Base-by-base conservation (phyloP, 2,113 vertebrate genomes). In the Sprattus sprattus region DNA sequence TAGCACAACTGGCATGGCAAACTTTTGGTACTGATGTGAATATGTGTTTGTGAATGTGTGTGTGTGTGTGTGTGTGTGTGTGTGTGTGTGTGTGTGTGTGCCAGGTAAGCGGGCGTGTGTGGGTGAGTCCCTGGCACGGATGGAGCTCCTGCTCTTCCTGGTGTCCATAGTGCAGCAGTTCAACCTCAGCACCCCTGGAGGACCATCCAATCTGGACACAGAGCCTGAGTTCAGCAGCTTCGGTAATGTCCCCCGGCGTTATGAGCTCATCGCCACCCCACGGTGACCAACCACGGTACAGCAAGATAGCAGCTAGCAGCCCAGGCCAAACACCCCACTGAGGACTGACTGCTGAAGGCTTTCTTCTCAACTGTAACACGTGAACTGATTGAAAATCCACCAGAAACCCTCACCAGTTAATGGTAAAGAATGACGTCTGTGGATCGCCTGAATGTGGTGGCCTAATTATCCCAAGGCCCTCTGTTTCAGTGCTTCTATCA, bases 131-230 rank as follows among this genome's bases (percentile, higher is more conserved):
- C 89, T 96, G 54, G 95, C 95, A 25, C 93, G 93, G 0, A 95
- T 95, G 95, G 95, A 96, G 90, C 88, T 95, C 22, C 95, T 96
- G 83, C 87, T 96, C 39, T 94, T 96, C 84, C 1, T 95, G 1
- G 93, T 94, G 11, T 89, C 93, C 0, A 83, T 95, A 71, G 82
- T 96, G 85, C 94, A 94, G 88, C 67, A 82, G 25, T 96, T 96
- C 90, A 93, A 86, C 82, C 92, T 96, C 39, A 92, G 92, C 57
- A 89, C 91, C 67, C 25, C 83, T 0, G 88, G 75, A 8, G 93
- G 94, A 0, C 91, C 92, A 0, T 91, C 94, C 83, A 89, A 89
- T 2, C 78, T 96, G 0, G 87, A 94, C 87, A 67, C 92, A 22
- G 82, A 28, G 10, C 93, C 95, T 7, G 91, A 94, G 87, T 85